Conservation (phyloP, 2,113 vertebrate genomes). For the Crocuta crocuta region DNA sequence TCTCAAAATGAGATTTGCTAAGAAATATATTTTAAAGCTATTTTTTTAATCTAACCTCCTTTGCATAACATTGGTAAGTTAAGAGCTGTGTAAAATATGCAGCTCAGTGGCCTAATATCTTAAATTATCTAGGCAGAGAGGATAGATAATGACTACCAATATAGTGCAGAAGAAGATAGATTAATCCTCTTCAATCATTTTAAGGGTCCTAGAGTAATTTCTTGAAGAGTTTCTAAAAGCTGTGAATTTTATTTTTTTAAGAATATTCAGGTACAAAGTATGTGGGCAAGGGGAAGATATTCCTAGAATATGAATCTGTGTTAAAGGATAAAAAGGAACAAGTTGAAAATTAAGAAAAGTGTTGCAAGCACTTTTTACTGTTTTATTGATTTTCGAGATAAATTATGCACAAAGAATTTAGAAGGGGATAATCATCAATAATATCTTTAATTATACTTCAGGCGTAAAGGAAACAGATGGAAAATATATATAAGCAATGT, state of each 20-base stretch:
- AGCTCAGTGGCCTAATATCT: slow-evolving; percentile 25
- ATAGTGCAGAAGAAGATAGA: neutral
- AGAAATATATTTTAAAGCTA: slow-evolving; percentile 52
- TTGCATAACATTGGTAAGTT: slow-evolving; percentile 4
- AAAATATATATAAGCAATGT: neutral
- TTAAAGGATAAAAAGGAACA: slow-evolving; percentile 29
- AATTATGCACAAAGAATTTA: slow-evolving; percentile 40
- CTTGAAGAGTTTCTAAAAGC: slow-evolving; percentile 60
- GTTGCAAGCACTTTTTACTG: neutral
- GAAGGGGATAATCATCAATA: slow-evolving; percentile 31
- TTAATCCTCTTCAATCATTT: slow-evolving; percentile 53
- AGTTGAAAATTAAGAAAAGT: slow-evolving; percentile 53
- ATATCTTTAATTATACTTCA: slow-evolving; percentile 41
- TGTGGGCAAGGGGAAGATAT: slow-evolving; percentile 34
- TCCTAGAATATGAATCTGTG: slow-evolving; percentile 41
- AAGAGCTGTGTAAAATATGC: slow-evolving; percentile 13
- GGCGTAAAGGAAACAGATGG: slow-evolving; percentile 18
- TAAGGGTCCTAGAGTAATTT: slow-evolving; percentile 52
- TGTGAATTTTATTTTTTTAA: slow-evolving; percentile 60
- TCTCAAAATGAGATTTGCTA: slow-evolving; percentile 51
- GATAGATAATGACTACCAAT: slow-evolving; percentile 25
- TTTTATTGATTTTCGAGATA: slow-evolving; percentile 57
- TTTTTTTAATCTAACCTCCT: neutral
- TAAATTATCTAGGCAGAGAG: slow-evolving; percentile 49
- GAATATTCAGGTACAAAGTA: slow-evolving; percentile 53